phyloP scores from a whole-genome alignment of 2,888 invertebrate genomes.

The Euplexia lucipara region DNA sequence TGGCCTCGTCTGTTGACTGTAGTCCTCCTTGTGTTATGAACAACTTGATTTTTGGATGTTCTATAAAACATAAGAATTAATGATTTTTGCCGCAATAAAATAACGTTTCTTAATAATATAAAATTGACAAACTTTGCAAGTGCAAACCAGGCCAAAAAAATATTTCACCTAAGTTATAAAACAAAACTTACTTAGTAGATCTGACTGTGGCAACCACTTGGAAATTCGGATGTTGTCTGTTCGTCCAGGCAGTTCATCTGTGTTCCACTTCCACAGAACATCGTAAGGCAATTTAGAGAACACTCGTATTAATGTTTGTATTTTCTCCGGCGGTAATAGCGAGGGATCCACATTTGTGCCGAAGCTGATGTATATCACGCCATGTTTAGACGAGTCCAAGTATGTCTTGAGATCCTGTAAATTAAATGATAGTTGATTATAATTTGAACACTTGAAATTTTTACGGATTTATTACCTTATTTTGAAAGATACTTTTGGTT shows the following conservation, averaged over 20 bases:
- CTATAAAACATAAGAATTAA: constrained; percentile 58
- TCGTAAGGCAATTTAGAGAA: constrained; percentile 76
- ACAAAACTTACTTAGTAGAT: constrained; percentile 64
- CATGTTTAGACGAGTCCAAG: constrained; percentile 73
- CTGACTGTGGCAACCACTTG: constrained; percentile 79
- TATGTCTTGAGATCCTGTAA: constrained; percentile 74
- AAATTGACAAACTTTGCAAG: no score
- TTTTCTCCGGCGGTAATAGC: constrained; percentile 67
- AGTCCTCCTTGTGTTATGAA: constrained; percentile 83
- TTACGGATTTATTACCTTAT: neutral
- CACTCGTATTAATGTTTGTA: constrained; percentile 70
- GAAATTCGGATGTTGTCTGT: constrained; percentile 73
- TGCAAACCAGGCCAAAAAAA: neutral
- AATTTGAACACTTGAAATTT: neutral
- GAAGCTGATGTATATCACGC: constrained; percentile 78
- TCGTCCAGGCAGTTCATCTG: constrained; percentile 69
- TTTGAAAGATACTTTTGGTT: neutral
- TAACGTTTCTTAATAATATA: no score
- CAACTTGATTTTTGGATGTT: constrained; percentile 81
- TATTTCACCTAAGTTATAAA: neutral
- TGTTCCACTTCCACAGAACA: constrained; percentile 79
- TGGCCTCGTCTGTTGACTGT: constrained; percentile 84
- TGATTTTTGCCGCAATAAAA: no score
- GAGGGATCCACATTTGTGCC: constrained; percentile 76
- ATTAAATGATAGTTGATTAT: neutral